Conservation (phyloP, 2,113 vertebrate species). For the Cheilinus undulatus region DNA sequence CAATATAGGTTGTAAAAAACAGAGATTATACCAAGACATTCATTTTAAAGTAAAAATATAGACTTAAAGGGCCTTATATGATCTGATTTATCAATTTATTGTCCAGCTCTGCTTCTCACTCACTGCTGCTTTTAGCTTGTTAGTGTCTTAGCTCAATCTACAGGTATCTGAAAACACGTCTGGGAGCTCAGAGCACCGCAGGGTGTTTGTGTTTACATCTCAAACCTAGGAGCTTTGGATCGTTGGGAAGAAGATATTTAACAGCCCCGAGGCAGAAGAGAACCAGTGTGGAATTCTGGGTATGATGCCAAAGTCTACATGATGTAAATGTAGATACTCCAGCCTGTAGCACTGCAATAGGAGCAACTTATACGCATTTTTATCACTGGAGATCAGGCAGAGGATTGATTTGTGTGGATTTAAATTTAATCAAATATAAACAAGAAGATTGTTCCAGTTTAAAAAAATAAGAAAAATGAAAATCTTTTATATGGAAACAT, state of each 20-base stretch:
- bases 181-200: neutral
- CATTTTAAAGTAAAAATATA: too few species aligned
- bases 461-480: too few species aligned
- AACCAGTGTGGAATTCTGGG: neutral
- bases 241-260: neutral
- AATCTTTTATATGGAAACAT: too few species aligned
- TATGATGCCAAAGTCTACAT: neutral
- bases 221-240: neutral
- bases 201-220: neutral
- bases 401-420: too few species aligned
- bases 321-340: neutral
- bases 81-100: too few species aligned
- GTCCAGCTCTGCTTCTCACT: neutral
- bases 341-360: neutral
- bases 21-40: too few species aligned
- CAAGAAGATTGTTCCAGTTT: too few species aligned
- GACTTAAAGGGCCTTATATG: too few species aligned
- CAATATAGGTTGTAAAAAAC: too few species aligned
- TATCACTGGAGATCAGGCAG: too few species aligned
- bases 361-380: neutral
- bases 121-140: neutral
- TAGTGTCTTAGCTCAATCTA: neutral
- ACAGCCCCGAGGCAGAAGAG: neutral
- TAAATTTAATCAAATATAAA: too few species aligned
- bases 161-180: neutral